phyloP scores from a whole-genome alignment of 1,140 invertebrate species.

The Drosophila pseudoobscura region DNA sequence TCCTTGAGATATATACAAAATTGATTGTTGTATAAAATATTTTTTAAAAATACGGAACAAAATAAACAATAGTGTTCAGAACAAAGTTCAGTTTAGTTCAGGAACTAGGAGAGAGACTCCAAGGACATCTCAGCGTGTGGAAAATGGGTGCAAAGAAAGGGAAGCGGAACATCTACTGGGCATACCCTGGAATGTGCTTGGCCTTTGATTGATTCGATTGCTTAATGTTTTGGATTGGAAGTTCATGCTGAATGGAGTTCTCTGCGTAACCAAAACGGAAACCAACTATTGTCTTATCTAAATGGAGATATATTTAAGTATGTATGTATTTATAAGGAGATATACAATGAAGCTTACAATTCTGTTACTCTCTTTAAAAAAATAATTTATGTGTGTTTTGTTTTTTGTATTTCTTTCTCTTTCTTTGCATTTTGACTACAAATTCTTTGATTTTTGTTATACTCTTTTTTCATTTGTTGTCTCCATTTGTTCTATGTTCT shows the following conservation, averaged over 20 bases:
- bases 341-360: slow-evolving; percentile 1
- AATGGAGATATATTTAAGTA: no score
- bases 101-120: no score
- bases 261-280: slow-evolving; percentile 7
- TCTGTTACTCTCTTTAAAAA: slow-evolving; percentile 13
- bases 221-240: not conserved
- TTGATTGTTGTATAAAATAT: not conserved
- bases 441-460: slow-evolving; percentile 76
- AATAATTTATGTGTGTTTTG: not conserved
- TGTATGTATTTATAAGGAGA: no score
- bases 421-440: slow-evolving; percentile 62
- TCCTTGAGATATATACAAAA: not conserved
- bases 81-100: no score
- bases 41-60: slow-evolving; percentile 7
- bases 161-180: no score
- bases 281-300: slow-evolving; percentile 12
- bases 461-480: slow-evolving; percentile 25
- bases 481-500: slow-evolving; percentile 26
- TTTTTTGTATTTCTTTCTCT: slow-evolving; percentile 21
- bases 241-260: not conserved
- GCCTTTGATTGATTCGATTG: slow-evolving; percentile 10
- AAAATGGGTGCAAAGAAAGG: no score
- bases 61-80: not conserved
- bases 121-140: no score
- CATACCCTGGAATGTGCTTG: slow-evolving; percentile 21